These are phyloP conservation scores for Boleophthalmus pectinirostris DNA, from an alignment of 2,113 vertebrate genomes.

Conservation along the genomic window DNA sequence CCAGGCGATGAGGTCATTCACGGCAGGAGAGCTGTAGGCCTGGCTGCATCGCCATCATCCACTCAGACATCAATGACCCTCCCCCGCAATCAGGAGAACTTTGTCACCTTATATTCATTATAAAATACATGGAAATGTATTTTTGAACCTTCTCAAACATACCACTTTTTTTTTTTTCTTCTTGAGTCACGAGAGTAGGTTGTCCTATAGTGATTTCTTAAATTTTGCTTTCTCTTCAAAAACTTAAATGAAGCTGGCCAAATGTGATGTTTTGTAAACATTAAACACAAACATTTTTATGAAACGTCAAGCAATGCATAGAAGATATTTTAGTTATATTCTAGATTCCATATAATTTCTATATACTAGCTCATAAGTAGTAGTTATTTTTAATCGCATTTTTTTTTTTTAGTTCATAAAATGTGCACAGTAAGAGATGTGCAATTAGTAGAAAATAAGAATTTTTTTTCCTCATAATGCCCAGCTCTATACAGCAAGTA, in stretches of 20 bases:
- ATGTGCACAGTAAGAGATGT: neutral
- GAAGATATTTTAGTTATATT: no score
- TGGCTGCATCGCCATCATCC: conserved; percentile 65
- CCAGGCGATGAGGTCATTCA: conserved; percentile 74
- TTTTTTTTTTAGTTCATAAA: neutral
- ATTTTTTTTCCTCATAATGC: neutral
- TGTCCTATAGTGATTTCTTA: conserved; percentile 14
- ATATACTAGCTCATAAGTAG: no score
- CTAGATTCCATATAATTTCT: no score
- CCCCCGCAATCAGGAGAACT: conserved; percentile 19
- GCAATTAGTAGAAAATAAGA: neutral
- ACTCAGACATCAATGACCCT: conserved; percentile 43
- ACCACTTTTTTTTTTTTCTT: neutral
- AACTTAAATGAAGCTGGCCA: neutral
- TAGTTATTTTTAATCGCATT: no score
- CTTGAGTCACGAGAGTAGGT: neutral
- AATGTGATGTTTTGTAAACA: no score
- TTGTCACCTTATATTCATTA: neutral
- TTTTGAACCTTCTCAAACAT: neutral
- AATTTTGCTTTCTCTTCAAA: conserved; percentile 30
- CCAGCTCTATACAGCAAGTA: conserved; percentile 2
- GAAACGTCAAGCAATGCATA: no score
- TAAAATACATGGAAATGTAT: neutral
- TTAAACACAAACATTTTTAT: no score
- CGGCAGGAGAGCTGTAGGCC: conserved; percentile 74